Evolutionary conservation across 2,797 vertebrate genomes (phyloP), one percentile per base, ranked within the genome.

Genomic region (Gymnocypris eckloni): DNA sequence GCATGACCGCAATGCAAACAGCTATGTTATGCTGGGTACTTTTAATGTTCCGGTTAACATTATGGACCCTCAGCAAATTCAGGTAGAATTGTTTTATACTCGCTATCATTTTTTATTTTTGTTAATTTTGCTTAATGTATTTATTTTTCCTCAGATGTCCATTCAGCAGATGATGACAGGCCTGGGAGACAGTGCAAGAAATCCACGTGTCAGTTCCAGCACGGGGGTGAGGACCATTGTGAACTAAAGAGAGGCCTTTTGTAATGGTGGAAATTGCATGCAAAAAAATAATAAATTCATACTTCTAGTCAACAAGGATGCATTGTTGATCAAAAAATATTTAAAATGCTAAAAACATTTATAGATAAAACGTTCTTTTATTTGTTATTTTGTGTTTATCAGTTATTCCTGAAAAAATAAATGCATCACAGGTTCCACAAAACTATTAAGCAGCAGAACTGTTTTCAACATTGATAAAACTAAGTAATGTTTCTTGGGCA

Each of bases 21-120:
- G 96, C 95, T 98, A 98, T 61, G 97, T 98, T 52, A 98, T 98
- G 97, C 95, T 98, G 59, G 97, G 97, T 87, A 97, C 97, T 82
- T 97, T 98, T 93, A 98, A 98, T 92, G 95, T 98, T 67, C 97
- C 97, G 3, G 96, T 98, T 90, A 98, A 97, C 92, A 93, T 95
- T 87, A 95, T 96, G 94, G 95, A 96, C 79, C 96, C 95, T 8
- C 96, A 96, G 91, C 95, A 95, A 88, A 96, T 96, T 91, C 95
- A 95, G 94, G 96, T 95, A 73, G 16, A 69, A 59, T 37, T 39
- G 33, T 69, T 48, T n/a, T 43, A 50, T 61, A n/a, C n/a, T 13
- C 25, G 1, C 15, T 61, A 37, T 78, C 10, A 56, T 52, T 54
- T 43, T 76, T 18, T 18, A 16, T 28, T 75, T 64, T 25, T 56